These are phyloP conservation scores for Tuta absoluta DNA, from an alignment of 2,888 invertebrate genomes.

Conservation along the genomic window DNA sequence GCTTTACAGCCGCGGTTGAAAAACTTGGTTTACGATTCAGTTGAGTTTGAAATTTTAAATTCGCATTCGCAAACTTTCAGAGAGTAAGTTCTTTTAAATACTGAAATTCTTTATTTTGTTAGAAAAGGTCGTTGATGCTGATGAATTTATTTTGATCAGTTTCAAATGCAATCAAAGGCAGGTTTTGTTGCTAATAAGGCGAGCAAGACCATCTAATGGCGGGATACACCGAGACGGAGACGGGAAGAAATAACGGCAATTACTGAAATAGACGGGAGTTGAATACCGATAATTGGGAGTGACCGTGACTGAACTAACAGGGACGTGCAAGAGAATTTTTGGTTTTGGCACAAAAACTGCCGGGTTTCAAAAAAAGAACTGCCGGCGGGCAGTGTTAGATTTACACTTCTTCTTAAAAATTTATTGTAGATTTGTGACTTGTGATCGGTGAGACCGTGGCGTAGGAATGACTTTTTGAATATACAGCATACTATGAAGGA, in stretches of 20 bases:
- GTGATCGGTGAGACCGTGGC: no score
- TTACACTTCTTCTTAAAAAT: no score
- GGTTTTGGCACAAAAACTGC: background rate
- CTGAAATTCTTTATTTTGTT: background rate
- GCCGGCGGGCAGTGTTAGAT: background rate
- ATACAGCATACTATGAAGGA: no score
- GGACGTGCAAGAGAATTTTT: background rate
- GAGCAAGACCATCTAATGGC: conserved; percentile 23
- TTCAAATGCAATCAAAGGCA: conserved; percentile 15
- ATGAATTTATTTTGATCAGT: background rate
- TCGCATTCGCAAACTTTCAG: no score
- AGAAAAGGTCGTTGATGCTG: background rate
- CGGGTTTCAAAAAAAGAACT: background rate
- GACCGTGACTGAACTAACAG: conserved; percentile 2
- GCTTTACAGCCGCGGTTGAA: conserved; percentile 26
- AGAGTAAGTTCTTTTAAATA: no score
- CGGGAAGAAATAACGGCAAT: conserved; percentile 59
- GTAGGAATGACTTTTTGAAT: no score
- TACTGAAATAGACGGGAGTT: conserved; percentile 54
- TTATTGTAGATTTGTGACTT: no score
- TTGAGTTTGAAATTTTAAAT: conserved; percentile 7
- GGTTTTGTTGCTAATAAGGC: conserved; percentile 17
- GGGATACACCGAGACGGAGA: conserved; percentile 26
- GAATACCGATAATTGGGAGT: conserved; percentile 59
- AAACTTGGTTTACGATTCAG: conserved; percentile 22